Conservation (phyloP, 2,113 vertebrate genomes). For the Loxodonta africana region DNA sequence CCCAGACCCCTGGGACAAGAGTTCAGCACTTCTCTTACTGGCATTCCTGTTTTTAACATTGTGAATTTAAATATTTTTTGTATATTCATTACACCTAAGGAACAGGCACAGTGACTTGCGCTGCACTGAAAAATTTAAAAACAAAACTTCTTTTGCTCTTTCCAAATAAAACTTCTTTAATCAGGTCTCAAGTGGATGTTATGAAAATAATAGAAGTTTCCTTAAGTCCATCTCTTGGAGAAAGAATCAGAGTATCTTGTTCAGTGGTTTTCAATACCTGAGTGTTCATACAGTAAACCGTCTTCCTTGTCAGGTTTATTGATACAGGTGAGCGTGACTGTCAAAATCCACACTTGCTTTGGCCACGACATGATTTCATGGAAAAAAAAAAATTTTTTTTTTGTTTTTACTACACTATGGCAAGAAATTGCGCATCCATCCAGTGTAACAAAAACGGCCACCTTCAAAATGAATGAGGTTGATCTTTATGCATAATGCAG, state of each 20-base stretch:
- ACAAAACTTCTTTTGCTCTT: conserved; percentile 33
- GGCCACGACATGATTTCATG: conserved; percentile 63
- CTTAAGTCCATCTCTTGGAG: conserved; percentile 64
- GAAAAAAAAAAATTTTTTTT: neutral
- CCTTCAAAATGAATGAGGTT: conserved; percentile 1
- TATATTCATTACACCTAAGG: conserved; percentile 22
- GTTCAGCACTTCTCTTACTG: neutral
- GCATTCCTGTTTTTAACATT: neutral
- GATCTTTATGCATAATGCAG: neutral
- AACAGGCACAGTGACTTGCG: conserved; percentile 44
- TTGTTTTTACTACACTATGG: neutral
- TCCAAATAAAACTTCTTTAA: conserved; percentile 55
- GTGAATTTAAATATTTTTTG: conserved; percentile 18
- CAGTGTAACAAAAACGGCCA: neutral
- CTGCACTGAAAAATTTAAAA: conserved; percentile 32
- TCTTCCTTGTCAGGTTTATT: conserved; percentile 48
- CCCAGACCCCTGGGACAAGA: neutral
- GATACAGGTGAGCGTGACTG: conserved; percentile 45
- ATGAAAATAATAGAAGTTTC: conserved; percentile 61
- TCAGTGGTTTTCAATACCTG: neutral
- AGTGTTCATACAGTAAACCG: conserved; percentile 8
- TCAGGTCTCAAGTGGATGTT: conserved; percentile 29
- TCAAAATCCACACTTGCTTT: conserved; percentile 60
- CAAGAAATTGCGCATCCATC: neutral
- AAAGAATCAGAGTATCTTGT: conserved; percentile 38